A percentile compares a stretch with the other conserved stretches of the same genome.
These are phyloP conservation scores for Asobara japonica DNA, from an alignment of 1,140 invertebrate genomes.

Conservation along the genomic window DNA sequence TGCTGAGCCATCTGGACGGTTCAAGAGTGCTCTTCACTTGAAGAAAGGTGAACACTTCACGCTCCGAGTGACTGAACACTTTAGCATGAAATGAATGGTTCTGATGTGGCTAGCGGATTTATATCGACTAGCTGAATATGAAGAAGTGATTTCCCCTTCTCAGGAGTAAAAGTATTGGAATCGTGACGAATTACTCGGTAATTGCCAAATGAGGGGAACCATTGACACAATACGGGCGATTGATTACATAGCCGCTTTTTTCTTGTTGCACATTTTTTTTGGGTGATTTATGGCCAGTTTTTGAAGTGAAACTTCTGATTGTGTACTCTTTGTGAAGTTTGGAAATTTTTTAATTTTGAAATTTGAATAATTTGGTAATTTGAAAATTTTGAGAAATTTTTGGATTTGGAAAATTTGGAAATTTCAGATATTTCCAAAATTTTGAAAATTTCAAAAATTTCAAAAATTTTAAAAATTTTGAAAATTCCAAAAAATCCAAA, in stretches of 20 bases:
- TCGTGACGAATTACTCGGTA: not conserved
- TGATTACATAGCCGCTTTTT: not conserved
- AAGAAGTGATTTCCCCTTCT: slow-evolving; percentile 32
- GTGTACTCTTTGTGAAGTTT: too few species aligned
- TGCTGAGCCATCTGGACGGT: slow-evolving; percentile 42
- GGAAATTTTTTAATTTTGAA: too few species aligned
- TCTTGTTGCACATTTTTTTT: too few species aligned
- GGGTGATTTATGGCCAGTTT: too few species aligned
- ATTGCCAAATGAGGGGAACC: slow-evolving; percentile 1
- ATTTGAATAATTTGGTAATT: too few species aligned
- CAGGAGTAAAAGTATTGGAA: not conserved
- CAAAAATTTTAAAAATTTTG: too few species aligned
- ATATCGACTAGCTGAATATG: slow-evolving; percentile 52
- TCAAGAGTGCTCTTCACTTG: not conserved
- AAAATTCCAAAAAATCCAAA: too few species aligned
- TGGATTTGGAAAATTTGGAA: too few species aligned
- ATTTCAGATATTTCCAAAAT: too few species aligned
- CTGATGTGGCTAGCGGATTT: slow-evolving; percentile 49
- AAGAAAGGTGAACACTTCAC: slow-evolving; percentile 21
- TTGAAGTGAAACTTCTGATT: too few species aligned
- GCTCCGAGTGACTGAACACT: slow-evolving; percentile 40
- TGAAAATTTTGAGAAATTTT: not conserved
- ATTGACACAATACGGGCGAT: not conserved
- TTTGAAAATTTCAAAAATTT: too few species aligned
- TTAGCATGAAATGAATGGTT: slow-evolving; percentile 56